Evolutionary conservation across 2,888 invertebrate genomes (phyloP), one percentile per base, ranked within the genome.

Genomic region (Dione vanillae): DNA sequence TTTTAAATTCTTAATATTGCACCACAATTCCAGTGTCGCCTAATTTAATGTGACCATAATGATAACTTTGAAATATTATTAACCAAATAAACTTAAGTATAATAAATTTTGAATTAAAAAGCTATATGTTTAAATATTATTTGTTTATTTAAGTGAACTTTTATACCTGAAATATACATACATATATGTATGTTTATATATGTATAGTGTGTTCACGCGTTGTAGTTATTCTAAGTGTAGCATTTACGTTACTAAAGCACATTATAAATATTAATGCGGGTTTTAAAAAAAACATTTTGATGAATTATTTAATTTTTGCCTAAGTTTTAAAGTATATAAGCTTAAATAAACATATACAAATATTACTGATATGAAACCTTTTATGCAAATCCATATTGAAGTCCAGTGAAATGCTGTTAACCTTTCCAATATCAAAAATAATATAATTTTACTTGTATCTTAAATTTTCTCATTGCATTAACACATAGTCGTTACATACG

Each of bases 401-500:
- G n/a, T 10, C n/a, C 27, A 56, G 37, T 40, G 2, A 41, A 41
- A 52, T 27, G 35, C 41, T 45, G 27, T 62, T 43, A 68, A 54
- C 61, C 35, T 51, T 54, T 68, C 10, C 54, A 68, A 20, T 62
- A 68, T 47, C 68, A 58, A 65, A 71, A 67, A 56, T 62, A 40
- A 67, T 16, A 27, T 65, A 49, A 58, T 64, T 69, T 66, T 62
- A 64, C 62, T 72, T 69, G 41, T 49, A 37, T 62, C 65, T 68
- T 68, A 67, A 56, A 64, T 67, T 71, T 68, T 64, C 62, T 40
- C 47, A 45, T 56, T 66, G 51, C 43, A 58, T 54, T 51, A 43
- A 54, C 52, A 71, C 66, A 56, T 59, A 66, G 65, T 71, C 61
- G 61, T 70, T 71, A 65, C 71, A 71, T 67, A 58, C 51, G 69